phyloP scores from a whole-genome alignment of 2,797 vertebrate genomes.

The Allobates femoralis region DNA sequence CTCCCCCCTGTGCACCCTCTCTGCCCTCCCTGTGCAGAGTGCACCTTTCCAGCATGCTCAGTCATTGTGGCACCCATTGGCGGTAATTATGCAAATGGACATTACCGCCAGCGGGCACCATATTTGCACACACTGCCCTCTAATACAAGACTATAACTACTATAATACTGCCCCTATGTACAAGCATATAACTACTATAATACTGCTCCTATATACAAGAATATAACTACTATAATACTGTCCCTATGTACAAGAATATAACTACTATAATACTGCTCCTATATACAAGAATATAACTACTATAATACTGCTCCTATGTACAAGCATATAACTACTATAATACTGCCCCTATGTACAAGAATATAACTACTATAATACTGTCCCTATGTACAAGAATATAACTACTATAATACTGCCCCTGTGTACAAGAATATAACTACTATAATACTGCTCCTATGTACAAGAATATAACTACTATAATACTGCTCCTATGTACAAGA shows the following conservation, averaged over 20 bases:
- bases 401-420: no score
- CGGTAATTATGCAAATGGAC: no score
- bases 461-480: conserved; percentile 13
- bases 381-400: neutral
- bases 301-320: conserved; percentile 2
- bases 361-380: no score
- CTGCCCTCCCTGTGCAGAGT: no score
- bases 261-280: neutral
- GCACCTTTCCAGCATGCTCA: no score
- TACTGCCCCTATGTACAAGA: no score
- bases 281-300: conserved; percentile 5
- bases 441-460: conserved; percentile 7
- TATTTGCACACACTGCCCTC: no score
- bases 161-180: no score
- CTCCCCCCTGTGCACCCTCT: no score
- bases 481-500: neutral
- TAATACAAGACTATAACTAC: no score
- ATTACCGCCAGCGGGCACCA: no score
- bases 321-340: conserved; percentile 18
- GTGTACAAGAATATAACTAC: neutral
- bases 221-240: conserved; percentile 10
- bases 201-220: neutral
- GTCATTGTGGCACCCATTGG: no score
- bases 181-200: conserved; percentile 7
- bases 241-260: conserved; percentile 8